Conservation (phyloP, 2,888 invertebrate genomes). For the Augiades crinisus region DNA sequence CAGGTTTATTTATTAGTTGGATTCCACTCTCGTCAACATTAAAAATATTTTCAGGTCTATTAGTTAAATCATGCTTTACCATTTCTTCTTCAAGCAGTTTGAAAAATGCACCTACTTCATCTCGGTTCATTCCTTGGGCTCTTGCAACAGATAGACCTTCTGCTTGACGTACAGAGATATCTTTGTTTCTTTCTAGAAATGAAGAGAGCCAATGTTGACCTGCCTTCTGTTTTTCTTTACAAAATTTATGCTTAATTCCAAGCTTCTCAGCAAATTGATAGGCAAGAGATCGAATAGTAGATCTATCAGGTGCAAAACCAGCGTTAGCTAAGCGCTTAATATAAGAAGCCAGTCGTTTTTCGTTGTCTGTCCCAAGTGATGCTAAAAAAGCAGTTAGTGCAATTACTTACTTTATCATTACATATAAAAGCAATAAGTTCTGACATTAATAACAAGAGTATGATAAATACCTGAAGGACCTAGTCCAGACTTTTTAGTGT, state of each 20-base stretch:
- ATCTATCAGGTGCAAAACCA: conserved; percentile 36
- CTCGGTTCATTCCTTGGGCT: conserved; percentile 37
- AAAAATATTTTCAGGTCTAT: conserved; percentile 42
- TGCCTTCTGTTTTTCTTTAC: conserved; percentile 36
- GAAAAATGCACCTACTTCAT: conserved; percentile 37
- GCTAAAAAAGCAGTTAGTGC: no score
- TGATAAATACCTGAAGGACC: no score
- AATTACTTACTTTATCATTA: no score
- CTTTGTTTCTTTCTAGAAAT: conserved; percentile 28
- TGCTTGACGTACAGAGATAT: conserved; percentile 36
- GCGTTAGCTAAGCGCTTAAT: conserved; percentile 11
- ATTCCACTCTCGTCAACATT: conserved; percentile 53
- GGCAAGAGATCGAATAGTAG: conserved; percentile 33
- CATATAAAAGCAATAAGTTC: no score
- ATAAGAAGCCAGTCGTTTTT: not conserved
- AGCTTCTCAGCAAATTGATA: conserved; percentile 39
- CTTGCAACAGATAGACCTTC: conserved; percentile 40
- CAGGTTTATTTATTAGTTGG: conserved; percentile 48
- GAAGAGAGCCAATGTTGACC: conserved; percentile 37
- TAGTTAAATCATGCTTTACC: conserved; percentile 37
- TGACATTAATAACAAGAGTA: no score
- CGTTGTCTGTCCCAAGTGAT: not conserved
- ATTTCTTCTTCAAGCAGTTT: conserved; percentile 32
- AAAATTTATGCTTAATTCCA: conserved; percentile 37
- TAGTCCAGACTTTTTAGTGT: no score